Evolutionary conservation across 92 coral and sea anemone species (phyloP).

Genomic region (Heteractis magnifica): DNA sequence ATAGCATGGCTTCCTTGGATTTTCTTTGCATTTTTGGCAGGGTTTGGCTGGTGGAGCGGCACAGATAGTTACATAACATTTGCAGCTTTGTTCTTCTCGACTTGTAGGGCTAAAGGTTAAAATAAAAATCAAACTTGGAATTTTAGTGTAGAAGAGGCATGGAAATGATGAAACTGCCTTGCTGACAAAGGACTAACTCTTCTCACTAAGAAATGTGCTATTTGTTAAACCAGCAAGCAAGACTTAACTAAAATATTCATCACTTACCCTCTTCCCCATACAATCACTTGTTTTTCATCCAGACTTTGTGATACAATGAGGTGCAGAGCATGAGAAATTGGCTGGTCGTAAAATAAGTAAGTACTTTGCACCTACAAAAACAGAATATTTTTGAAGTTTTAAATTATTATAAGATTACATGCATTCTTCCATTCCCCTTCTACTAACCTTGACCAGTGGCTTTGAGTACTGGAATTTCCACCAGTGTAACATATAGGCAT

Average conservation of each 20-base stretch:
- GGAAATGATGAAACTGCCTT: not conserved
- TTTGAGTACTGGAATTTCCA: slow-evolving; percentile 73
- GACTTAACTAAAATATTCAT: not conserved
- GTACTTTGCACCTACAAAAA: slow-evolving; percentile 62
- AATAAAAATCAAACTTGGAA: not conserved
- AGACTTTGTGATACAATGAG: slow-evolving; percentile 74
- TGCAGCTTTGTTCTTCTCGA: slow-evolving; percentile 57
- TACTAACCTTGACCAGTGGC: slow-evolving; percentile 73
- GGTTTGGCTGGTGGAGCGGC: slow-evolving; percentile 62
- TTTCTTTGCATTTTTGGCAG: slow-evolving; percentile 43
- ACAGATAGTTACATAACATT: slow-evolving; percentile 80
- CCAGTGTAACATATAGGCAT: slow-evolving; percentile 84
- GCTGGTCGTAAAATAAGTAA: slow-evolving; percentile 65
- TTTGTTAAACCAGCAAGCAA: not conserved
- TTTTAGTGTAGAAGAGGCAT: no score
- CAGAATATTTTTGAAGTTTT: not conserved
- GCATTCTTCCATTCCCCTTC: not conserved
- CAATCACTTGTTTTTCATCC: slow-evolving; percentile 70
- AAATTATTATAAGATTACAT: not conserved
- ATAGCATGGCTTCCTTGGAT: slow-evolving; percentile 25
- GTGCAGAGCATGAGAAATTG: slow-evolving; percentile 64
- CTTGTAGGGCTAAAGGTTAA: slow-evolving; percentile 14
- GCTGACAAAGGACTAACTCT: not conserved
- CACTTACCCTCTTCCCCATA: slow-evolving; percentile 83
- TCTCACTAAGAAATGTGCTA: no score